Base-by-base conservation (phyloP, 1,140 invertebrate genomes). In the Apis florea region DNA sequence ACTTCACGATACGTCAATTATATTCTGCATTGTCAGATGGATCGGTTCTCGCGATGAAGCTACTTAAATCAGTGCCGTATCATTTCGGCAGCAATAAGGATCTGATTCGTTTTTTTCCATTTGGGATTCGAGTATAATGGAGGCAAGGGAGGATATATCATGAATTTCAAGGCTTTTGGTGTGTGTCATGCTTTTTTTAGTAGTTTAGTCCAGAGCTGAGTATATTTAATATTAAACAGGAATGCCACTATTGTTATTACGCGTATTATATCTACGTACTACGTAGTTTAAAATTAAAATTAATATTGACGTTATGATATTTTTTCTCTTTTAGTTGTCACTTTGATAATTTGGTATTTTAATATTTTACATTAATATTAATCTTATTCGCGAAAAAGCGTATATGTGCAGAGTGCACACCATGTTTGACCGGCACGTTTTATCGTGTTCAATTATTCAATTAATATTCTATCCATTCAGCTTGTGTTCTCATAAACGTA, bases 1-100 rank as follows among this genome's bases (percentile, higher is more conserved):
- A 91, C 89, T 91, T 91, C 90, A 89, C 88, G 90, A 90, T 88
- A 90, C 90, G 92, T 93, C 92, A 93, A 93, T 93, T 93, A 93
- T 85, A 85, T 89, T 89, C 61, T 72, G 79, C 79, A 86, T 77
- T 71, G 82, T 83, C 90, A 89, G 82, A 77, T 56, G 73, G 40
- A 49, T 59, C 67, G 75, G 75, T 78, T 78, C 80, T 82, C 74
- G 56, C 67, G 67, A 79, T 71, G 59, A 71, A 79, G 88, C 90
- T 91, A 91, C 90, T 91, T 91, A 90, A 91, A 72, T 74, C 63
- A 74, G 40, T 58, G 71, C 71, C 71, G 79, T 47, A 10, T 59
- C n/a, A 67, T 63, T 53, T 31, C 77, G 68, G 17, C 59, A 66
- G 31, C 61, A 66, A 56, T 26, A 71, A 47, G 79, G 54, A 79